Evolutionary conservation across 2,797 vertebrate genomes (phyloP), one percentile per base, ranked within the genome.

Genomic region (Notolepis coatsorum): DNA sequence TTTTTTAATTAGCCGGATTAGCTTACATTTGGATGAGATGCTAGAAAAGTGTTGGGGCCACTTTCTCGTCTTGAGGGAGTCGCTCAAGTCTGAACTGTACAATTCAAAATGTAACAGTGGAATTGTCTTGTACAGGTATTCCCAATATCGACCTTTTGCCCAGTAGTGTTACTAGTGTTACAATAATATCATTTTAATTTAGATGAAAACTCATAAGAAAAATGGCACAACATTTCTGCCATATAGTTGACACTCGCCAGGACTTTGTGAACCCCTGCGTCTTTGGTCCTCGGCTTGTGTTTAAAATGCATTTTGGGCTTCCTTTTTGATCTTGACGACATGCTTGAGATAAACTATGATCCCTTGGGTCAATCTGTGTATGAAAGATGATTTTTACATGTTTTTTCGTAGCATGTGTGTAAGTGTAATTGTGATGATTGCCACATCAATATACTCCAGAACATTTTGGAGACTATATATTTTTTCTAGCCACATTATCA

Each of bases 291-390:
- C 41, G 67, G 79, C 73, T 78, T 79, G 67, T 71, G 54, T 70
- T 85, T 63, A 57, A 56, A 77, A 65, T 75, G 84, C 76, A 73
- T 84, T 61, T 64, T 83, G 65, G 64, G 49, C 51, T 65, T 75
- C 58, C 17, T 73, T 39, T 43, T 39, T 43, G 55, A 59, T 61
- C 35, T 59, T 17, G 1, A 67, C 30, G 57, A 49, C n/a, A 42
- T 50, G 28, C 70, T 66, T 81, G 65, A 82, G 79, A 79, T 79
- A 61, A 80, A 23, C 64, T 42, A 28, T 53, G 17, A 23, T 23
- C 20, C 31, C 12, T 21, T 6, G 24, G 24, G 25, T 71, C 31
- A 41, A 30, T 41, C 7, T 45, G 24, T 50, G 35, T 47, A 7
- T 56, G 31, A 38, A 45, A 35, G 5, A 8, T 9, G 21, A 8